Evolutionary conservation across 2,888 invertebrate genomes (phyloP), one percentile per base, ranked within the genome.

Genomic region (Ormyrus thymus): DNA sequence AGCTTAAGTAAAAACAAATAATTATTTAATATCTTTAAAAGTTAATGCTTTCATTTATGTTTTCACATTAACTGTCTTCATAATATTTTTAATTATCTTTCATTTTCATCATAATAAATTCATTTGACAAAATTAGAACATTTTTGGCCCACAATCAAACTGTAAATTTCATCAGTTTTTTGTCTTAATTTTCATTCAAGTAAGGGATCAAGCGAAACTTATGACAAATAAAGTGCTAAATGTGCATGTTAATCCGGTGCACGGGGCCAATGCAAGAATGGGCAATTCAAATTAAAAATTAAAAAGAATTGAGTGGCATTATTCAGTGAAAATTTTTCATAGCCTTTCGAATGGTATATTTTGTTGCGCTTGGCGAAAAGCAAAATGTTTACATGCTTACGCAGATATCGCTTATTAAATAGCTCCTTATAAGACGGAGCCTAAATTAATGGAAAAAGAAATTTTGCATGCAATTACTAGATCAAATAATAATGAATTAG

Each of bases 1-100:
- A 87, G 65, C 81, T 87, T 45, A 87, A 88, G 83, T 87, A 87
- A 86, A 79, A 64, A 29, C 29, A 29, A 29, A 50, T 59, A 76
- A 10, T 59, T 70, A 13, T 55, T 59, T 76, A 65, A 72, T 64
- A 58, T 62, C 8, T 51, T 78, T 64, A 76, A 50, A 76, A 72
- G 56, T 56, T 79, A 15, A 55, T 79, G 15, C 46, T 72, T 58
- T 66, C 48, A 29, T 64, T 62, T 76, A 48, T 64, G n/a, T 74
- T 73, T 56, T 43, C 45, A 48, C 48, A n/a, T 15, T 29, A n/a
- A 11, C 3, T 48, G 10, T 58, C 56, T 9, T 55, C 72, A 75
- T 69, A 8, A 66, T 55, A 73, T 7, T 51, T 61, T 56, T 69
- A 69, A 59, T 55, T 58, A 50, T 70, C 9, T 48, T 66, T 65